A percentile compares a stretch with the other conserved stretches of the same genome.
phyloP scores from a whole-genome alignment of 2,113 vertebrate genomes.

The Daubentonia madagascariensis region DNA sequence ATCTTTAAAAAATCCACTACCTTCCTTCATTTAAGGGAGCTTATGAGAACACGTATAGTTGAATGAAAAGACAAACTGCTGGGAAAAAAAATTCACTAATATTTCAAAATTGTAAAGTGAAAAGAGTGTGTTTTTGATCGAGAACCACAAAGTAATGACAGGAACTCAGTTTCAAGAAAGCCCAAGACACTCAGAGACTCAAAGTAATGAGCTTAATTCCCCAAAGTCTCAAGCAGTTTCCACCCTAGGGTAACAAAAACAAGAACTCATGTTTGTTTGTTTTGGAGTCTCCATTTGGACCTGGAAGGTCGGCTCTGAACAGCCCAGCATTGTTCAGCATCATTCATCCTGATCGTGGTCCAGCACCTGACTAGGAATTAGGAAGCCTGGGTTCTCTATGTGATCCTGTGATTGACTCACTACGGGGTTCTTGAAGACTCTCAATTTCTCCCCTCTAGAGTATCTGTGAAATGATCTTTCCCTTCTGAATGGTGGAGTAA shows the following conservation, averaged over 20 bases:
- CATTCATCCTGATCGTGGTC: constrained; percentile 4
- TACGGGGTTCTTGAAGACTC: background rate
- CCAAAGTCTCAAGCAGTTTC: constrained; percentile 68
- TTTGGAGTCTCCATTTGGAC: constrained; percentile 65
- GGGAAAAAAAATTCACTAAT: background rate
- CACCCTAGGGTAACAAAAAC: constrained; percentile 73
- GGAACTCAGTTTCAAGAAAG: constrained; percentile 62
- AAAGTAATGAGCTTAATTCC: constrained; percentile 70
- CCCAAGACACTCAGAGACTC: constrained; percentile 52
- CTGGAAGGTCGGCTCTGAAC: constrained; percentile 63
- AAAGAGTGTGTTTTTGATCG: constrained; percentile 41
- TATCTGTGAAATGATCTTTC: constrained; percentile 6
- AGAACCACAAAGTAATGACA: constrained; percentile 53
- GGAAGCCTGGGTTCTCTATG: constrained; percentile 50
- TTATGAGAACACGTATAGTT: background rate
- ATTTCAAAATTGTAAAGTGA: constrained; percentile 48
- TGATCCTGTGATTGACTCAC: background rate
- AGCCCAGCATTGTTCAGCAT: constrained; percentile 52
- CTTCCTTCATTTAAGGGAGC: background rate
- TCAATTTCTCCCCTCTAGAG: background rate
- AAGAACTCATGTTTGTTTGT: constrained; percentile 77
- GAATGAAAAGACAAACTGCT: constrained; percentile 29
- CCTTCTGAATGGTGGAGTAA: background rate
- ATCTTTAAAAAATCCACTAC: background rate
- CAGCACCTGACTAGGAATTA: constrained; percentile 40